Percentiles rank a stretch among this genome's conserved stretches.
Conservation (phyloP, 2,888 invertebrate species). For the Spialia ferax region DNA sequence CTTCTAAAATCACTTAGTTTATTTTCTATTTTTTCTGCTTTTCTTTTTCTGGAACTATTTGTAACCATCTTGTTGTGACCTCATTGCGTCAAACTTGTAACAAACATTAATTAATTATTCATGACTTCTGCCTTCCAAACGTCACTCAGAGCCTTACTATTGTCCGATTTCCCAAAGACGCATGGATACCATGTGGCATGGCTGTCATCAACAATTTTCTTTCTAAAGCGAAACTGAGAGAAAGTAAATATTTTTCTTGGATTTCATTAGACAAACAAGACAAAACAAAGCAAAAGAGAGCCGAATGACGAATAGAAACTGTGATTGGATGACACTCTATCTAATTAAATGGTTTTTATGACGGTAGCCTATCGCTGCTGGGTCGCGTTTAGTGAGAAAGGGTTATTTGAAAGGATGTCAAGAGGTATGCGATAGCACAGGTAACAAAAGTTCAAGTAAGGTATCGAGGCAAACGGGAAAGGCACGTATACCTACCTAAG, state of each 20-base stretch:
- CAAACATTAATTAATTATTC: background rate
- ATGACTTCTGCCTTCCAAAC: background rate
- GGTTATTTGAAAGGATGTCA: background rate
- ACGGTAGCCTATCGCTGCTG: background rate
- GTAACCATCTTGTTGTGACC: background rate
- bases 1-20: no score
- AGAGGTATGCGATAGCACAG: background rate
- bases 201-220: slow-evolving; percentile 37
- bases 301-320: slow-evolving; percentile 29
- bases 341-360: slow-evolving; percentile 24
- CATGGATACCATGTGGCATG: slow-evolving; percentile 24
- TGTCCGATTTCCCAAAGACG: slow-evolving; percentile 1
- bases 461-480: no score
- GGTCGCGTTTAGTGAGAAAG: background rate
- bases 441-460: background rate
- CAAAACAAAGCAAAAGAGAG: slow-evolving; percentile 14
- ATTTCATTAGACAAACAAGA: slow-evolving; percentile 47
- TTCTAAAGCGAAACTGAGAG: slow-evolving; percentile 43
- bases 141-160: background rate
- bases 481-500: no score
- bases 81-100: background rate
- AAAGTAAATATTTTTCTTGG: slow-evolving; percentile 47
- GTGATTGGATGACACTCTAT: slow-evolving; percentile 18
- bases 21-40: no score
- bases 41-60: background rate